These are phyloP conservation scores for Avahi laniger DNA, from an alignment of 2,797 vertebrate species.

Conservation along the genomic window DNA sequence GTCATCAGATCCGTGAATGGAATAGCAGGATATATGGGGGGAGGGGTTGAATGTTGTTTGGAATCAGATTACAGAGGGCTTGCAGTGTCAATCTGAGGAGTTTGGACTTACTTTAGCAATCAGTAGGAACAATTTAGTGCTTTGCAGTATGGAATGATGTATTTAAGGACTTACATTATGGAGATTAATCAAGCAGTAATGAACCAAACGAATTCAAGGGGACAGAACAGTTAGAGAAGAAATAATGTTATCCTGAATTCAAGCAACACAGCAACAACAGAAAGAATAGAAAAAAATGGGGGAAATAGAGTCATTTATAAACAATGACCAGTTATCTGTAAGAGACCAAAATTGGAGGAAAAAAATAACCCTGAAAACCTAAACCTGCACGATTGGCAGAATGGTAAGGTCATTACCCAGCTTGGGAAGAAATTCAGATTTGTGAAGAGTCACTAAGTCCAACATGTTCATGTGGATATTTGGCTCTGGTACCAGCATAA, in stretches of 20 bases:
- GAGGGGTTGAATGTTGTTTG: neutral
- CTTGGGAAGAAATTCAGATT: neutral
- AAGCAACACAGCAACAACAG: neutral
- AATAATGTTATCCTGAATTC: neutral
- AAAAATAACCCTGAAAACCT: neutral
- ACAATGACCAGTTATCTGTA: neutral
- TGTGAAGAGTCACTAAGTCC: neutral
- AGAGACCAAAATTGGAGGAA: neutral
- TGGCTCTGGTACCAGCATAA: neutral
- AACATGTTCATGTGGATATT: neutral
- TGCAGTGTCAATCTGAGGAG: neutral
- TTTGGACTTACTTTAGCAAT: neutral
- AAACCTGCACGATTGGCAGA: neutral
- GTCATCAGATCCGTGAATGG: neutral
- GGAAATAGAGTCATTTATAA: neutral
- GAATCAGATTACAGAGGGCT: neutral
- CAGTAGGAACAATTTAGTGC: neutral
- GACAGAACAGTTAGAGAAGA: neutral
- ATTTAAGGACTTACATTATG: neutral
- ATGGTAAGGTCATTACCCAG: neutral
- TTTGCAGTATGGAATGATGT: neutral
- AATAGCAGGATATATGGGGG: neutral
- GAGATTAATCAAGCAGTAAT: neutral
- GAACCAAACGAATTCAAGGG: neutral
- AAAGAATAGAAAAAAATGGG: neutral